These are phyloP conservation scores for Cosmia trapezina DNA, from an alignment of 2,888 invertebrate genomes.

Conservation along the genomic window DNA sequence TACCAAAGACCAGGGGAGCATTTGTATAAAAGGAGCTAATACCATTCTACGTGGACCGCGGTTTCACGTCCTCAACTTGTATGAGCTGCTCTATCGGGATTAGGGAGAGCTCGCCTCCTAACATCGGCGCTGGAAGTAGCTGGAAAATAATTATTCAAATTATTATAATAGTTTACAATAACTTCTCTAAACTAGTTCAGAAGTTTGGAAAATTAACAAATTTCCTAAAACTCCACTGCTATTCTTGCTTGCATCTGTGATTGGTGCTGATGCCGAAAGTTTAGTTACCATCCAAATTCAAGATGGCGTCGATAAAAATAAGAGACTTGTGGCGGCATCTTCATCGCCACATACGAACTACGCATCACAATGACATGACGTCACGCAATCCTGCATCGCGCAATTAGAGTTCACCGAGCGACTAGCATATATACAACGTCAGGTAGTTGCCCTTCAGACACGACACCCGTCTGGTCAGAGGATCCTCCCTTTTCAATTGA, in stretches of 20 bases:
- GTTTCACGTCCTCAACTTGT: conserved; percentile 92
- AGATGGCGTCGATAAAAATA: not conserved
- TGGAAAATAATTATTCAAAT: conserved; percentile 68
- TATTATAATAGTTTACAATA: not conserved
- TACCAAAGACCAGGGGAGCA: conserved; percentile 39
- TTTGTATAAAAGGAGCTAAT: conserved; percentile 56
- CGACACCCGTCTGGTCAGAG: no score
- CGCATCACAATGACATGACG: no score
- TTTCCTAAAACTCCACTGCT: no score
- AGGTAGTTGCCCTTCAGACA: no score
- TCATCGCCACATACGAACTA: no score
- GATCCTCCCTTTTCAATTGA: no score
- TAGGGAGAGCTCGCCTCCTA: conserved; percentile 95
- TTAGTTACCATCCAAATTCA: not conserved
- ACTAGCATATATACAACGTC: no score
- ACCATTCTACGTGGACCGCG: conserved; percentile 72
- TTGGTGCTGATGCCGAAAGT: not conserved
- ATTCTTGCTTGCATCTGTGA: no score
- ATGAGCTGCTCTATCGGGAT: conserved; percentile 96
- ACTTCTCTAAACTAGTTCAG: not conserved
- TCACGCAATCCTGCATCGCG: no score
- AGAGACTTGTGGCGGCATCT: no score
- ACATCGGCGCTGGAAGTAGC: conserved; percentile 92
- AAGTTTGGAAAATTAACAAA: not conserved
- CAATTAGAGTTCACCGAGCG: no score